phyloP scores from a whole-genome alignment of 2,888 invertebrate species.

The Ptychoptera contaminata region DNA sequence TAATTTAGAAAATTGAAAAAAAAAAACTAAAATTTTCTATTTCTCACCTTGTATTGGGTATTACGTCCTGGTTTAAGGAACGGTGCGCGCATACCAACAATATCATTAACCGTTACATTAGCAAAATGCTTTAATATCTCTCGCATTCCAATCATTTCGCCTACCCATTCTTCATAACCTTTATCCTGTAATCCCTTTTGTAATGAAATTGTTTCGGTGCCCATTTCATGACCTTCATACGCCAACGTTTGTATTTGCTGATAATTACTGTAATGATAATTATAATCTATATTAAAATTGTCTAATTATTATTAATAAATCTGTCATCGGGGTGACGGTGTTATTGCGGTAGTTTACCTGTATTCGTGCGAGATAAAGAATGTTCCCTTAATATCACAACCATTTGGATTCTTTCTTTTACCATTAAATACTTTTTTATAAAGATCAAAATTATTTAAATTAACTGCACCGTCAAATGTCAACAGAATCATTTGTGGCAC shows the following conservation, averaged over 20 bases:
- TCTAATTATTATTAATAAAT: not conserved
- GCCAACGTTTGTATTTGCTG: slow-evolving; percentile 81
- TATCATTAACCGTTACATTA: slow-evolving; percentile 64
- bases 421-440: slow-evolving; percentile 73
- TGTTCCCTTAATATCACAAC: slow-evolving; percentile 75
- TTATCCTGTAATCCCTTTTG: slow-evolving; percentile 78
- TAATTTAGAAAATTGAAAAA: slow-evolving; percentile 12
- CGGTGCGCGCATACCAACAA: slow-evolving; percentile 77
- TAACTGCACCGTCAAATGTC: slow-evolving; percentile 87
- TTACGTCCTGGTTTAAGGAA: slow-evolving; percentile 86
- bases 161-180: slow-evolving; percentile 84
- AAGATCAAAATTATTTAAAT: slow-evolving; percentile 77
- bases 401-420: slow-evolving; percentile 73
- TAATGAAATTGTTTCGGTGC: slow-evolving; percentile 44
- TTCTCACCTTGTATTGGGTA: slow-evolving; percentile 68
- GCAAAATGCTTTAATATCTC: slow-evolving; percentile 70
- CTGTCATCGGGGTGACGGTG: not conserved
- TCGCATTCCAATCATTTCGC: slow-evolving; percentile 88
- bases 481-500: slow-evolving; percentile 85
- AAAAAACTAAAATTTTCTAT: not conserved
- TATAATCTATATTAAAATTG: too few species aligned
- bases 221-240: slow-evolving; percentile 74
- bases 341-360: slow-evolving; percentile 31
- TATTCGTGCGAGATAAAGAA: slow-evolving; percentile 87
- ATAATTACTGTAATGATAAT: slow-evolving; percentile 61